phyloP scores from a whole-genome alignment of 2,888 invertebrate genomes.

The Atrina japonica region DNA sequence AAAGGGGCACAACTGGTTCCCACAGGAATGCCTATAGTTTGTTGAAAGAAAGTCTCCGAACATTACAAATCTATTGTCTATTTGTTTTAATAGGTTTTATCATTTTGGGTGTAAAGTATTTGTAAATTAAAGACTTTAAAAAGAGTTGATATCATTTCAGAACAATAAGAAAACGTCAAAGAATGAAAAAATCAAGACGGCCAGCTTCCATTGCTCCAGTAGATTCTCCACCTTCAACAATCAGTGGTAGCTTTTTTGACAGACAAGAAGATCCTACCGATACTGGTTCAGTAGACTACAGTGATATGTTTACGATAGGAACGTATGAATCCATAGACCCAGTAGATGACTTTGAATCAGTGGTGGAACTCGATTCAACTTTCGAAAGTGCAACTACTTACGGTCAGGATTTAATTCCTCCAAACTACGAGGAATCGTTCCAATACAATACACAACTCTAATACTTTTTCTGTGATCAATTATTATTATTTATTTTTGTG shows the following conservation, averaged over 20 bases:
- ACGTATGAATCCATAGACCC: slow-evolving; percentile 17
- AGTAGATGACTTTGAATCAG: slow-evolving; percentile 24
- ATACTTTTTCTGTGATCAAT: too few species aligned
- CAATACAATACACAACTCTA: slow-evolving; percentile 12
- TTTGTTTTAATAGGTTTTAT: too few species aligned
- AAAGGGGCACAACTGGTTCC: too few species aligned
- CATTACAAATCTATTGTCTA: too few species aligned
- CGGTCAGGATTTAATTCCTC: slow-evolving; percentile 12
- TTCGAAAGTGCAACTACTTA: slow-evolving; percentile 11
- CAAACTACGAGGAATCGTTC: slow-evolving; percentile 15
- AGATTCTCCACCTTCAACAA: background rate
- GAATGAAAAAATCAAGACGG: slow-evolving; percentile 18
- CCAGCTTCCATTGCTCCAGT: slow-evolving; percentile 26
- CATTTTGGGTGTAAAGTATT: too few species aligned
- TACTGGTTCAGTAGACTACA: slow-evolving; percentile 2
- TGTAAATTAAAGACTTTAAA: too few species aligned
- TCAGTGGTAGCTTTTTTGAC: background rate
- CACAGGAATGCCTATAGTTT: too few species aligned
- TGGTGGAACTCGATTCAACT: slow-evolving; percentile 12
- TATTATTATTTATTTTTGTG: too few species aligned
- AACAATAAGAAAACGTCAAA: background rate
- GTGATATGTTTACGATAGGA: slow-evolving; percentile 17
- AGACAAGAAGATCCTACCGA: background rate
- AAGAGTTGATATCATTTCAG: too few species aligned
- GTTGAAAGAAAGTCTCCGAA: too few species aligned